A percentile compares a stretch with the other conserved stretches of the same genome.
These are phyloP conservation scores for Vultur gryphus DNA, from an alignment of 2,797 vertebrate species.

Conservation along the genomic window DNA sequence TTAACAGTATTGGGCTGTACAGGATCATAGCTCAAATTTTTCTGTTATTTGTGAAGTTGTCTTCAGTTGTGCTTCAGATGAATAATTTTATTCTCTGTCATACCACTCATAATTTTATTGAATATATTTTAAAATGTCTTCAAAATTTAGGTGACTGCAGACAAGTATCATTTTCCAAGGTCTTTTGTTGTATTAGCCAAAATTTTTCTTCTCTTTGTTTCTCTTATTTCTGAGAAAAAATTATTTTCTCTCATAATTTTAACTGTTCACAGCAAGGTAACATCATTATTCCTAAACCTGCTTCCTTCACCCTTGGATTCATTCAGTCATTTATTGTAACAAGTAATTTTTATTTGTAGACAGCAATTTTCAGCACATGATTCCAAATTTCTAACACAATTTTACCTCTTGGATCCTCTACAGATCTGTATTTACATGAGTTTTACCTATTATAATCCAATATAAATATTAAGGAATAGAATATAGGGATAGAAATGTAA, in stretches of 20 bases:
- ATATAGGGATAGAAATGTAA: not conserved
- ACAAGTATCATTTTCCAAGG: not conserved
- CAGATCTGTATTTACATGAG: not conserved
- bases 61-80: not conserved
- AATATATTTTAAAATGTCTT: not conserved
- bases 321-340: not conserved
- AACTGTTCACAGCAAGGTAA: not conserved
- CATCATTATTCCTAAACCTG: not conserved
- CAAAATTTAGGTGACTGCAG: not conserved
- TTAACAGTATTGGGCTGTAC: not conserved
- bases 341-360: not conserved
- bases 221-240: not conserved
- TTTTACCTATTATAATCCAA: not conserved
- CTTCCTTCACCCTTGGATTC: not conserved
- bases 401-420: not conserved
- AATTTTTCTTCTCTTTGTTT: not conserved
- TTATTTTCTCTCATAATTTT: not conserved
- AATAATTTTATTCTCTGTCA: not conserved
- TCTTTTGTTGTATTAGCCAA: not conserved
- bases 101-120: not conserved
- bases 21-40: not conserved
- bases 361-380: not conserved
- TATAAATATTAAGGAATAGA: not conserved
- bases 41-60: not conserved
- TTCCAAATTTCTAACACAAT: not conserved